These are phyloP conservation scores for Acanthisitta chloris DNA, from an alignment of 2,113 vertebrate genomes.

Conservation along the genomic window DNA sequence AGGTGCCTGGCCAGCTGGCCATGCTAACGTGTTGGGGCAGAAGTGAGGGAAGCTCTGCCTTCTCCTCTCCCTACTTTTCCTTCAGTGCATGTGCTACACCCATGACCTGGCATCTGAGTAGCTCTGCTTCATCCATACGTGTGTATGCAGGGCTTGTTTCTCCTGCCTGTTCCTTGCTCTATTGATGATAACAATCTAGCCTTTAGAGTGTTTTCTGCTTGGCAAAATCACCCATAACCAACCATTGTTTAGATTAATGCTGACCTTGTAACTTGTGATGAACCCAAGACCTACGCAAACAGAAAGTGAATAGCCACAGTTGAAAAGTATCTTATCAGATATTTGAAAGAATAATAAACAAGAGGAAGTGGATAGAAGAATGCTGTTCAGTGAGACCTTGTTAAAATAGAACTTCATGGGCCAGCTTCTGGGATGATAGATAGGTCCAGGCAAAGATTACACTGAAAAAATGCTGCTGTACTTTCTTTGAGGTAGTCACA, in stretches of 20 bases:
- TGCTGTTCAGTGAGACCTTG: neutral
- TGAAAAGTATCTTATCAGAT: slow-evolving; percentile 59
- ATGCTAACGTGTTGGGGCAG: neutral
- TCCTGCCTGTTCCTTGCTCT: neutral
- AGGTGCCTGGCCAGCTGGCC: neutral
- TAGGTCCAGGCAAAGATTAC: neutral
- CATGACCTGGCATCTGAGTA: slow-evolving; percentile 28
- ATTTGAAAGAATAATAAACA: slow-evolving; percentile 66
- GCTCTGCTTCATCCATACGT: neutral
- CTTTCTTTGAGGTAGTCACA: neutral
- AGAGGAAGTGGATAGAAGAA: slow-evolving; percentile 54
- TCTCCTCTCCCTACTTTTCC: neutral
- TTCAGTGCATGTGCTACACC: neutral
- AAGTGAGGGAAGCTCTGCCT: neutral
- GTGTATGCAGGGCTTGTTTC: neutral
- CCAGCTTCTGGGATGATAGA: neutral
- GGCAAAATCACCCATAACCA: slow-evolving; percentile 29
- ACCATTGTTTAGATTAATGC: slow-evolving; percentile 52
- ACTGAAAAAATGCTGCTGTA: neutral
- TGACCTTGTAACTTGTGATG: slow-evolving; percentile 66
- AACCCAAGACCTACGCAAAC: slow-evolving; percentile 61
- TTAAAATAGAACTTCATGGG: neutral
- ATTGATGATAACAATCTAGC: slow-evolving; percentile 50
- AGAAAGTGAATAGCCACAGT: slow-evolving; percentile 57
- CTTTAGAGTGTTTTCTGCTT: slow-evolving; percentile 37